Evolutionary conservation across 2,113 vertebrate genomes (phyloP).

Genomic region (Centropus unirufus): DNA sequence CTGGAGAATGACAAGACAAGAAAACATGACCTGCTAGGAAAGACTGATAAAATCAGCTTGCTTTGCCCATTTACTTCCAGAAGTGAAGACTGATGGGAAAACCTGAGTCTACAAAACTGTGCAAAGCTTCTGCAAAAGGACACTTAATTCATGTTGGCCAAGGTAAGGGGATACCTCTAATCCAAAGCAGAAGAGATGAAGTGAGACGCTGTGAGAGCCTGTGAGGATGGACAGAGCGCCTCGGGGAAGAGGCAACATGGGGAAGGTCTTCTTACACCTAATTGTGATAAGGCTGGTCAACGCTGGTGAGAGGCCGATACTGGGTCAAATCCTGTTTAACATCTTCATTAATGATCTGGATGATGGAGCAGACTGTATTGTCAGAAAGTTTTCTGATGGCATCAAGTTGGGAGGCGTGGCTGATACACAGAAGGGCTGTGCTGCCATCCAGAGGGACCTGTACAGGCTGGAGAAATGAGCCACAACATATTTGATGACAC

Average conservation of each 20-base stretch:
- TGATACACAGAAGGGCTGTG: neutral
- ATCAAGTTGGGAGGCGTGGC: neutral
- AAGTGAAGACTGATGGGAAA: neutral
- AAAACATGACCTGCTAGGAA: neutral
- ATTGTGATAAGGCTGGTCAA: neutral
- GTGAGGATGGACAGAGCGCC: fast-evolving
- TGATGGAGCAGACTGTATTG: neutral
- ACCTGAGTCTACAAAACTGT: neutral
- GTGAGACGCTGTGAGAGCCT: neutral
- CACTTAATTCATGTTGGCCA: neutral
- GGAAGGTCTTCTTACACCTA: neutral
- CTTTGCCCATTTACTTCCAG: neutral
- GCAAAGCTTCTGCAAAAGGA: neutral
- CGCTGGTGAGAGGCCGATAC: neutral
- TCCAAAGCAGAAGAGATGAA: neutral
- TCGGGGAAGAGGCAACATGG: neutral
- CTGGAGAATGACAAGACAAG: neutral
- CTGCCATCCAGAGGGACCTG: neutral
- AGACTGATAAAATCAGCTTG: neutral
- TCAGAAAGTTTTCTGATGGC: neutral
- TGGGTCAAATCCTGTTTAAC: neutral
- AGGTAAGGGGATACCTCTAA: neutral
- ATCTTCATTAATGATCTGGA: neutral
- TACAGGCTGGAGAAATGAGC: neutral
- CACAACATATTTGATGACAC: neutral